Percentiles rank a stretch among this genome's conserved stretches.
These are phyloP conservation scores for Spodoptera litura DNA, from an alignment of 1,140 invertebrate genomes.

Conservation along the genomic window DNA sequence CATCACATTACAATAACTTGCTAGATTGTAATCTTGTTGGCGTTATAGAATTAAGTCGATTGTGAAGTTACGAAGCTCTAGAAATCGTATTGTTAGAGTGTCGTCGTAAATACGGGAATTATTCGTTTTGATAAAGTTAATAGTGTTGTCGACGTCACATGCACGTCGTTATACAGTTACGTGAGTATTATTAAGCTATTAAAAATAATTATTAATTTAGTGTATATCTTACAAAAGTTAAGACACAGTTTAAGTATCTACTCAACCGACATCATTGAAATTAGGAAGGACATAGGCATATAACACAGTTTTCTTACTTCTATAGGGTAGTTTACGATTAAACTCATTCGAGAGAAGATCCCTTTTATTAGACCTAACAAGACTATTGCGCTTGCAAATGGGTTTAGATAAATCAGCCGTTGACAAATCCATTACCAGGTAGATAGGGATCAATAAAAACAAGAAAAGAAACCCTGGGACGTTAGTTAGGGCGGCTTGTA, in stretches of 20 bases:
- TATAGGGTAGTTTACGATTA: too few species aligned
- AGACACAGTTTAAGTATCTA: too few species aligned
- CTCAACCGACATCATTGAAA: too few species aligned
- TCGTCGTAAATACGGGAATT: conserved; percentile 18
- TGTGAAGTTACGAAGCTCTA: conserved; percentile 31
- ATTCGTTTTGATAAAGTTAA: conserved; percentile 33
- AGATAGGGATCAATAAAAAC: conserved; percentile 38
- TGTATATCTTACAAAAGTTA: too few species aligned
- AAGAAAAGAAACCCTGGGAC: conserved; percentile 1
- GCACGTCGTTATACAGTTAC: neutral
- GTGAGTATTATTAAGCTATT: neutral
- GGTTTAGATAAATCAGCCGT: conserved; percentile 25
- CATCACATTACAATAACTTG: conserved; percentile 22
- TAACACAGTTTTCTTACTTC: too few species aligned
- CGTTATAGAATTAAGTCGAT: conserved; percentile 41
- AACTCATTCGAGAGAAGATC: too few species aligned
- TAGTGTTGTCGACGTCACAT: too few species aligned
- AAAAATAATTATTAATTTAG: too few species aligned
- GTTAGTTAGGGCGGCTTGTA: conserved; percentile 29
- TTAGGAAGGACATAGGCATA: too few species aligned
- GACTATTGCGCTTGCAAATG: neutral
- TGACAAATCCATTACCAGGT: conserved; percentile 41
- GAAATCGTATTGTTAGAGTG: conserved; percentile 17
- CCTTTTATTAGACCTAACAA: too few species aligned
- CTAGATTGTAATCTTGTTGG: conserved; percentile 19